These are phyloP conservation scores for Trachemys scripta DNA, from an alignment of 2,113 vertebrate species.

Conservation along the genomic window DNA sequence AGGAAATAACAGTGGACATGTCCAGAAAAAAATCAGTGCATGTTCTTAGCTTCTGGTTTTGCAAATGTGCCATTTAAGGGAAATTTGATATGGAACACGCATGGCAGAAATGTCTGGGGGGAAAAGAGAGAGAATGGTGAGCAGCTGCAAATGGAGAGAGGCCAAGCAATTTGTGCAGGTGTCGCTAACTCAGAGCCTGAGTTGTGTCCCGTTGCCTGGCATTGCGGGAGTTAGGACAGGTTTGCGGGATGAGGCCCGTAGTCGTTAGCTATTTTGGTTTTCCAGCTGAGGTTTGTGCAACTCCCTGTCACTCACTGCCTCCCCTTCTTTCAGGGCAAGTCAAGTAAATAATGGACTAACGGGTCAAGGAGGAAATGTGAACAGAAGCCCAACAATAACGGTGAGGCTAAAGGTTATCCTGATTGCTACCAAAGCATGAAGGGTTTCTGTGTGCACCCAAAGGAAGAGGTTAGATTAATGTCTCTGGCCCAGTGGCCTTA, in stretches of 20 bases:
- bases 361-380: slow-evolving; percentile 23
- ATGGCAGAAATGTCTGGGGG: not conserved
- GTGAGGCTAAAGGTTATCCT: slow-evolving; percentile 46
- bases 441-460: accelerated
- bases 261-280: not conserved
- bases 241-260: not conserved
- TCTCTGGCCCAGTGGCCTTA: not conserved
- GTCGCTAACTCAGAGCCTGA: not conserved
- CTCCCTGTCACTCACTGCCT: not conserved
- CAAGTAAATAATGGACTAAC: slow-evolving; percentile 35
- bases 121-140: not conserved
- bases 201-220: not conserved
- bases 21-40: accelerated
- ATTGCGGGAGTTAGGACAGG: not conserved
- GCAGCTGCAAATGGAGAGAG: not conserved
- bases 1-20: not conserved
- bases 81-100: not conserved
- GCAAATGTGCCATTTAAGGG: not conserved
- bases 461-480: not conserved
- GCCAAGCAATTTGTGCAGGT: not conserved
- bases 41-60: not conserved
- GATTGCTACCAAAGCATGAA: not conserved
- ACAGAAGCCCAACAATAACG: slow-evolving; percentile 35
- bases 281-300: accelerated
- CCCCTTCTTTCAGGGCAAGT: slow-evolving; percentile 62